Percentiles rank a stretch among this genome's conserved stretches.
Conservation (phyloP, 2,888 invertebrate genomes). For the Geophilus truncorum region DNA sequence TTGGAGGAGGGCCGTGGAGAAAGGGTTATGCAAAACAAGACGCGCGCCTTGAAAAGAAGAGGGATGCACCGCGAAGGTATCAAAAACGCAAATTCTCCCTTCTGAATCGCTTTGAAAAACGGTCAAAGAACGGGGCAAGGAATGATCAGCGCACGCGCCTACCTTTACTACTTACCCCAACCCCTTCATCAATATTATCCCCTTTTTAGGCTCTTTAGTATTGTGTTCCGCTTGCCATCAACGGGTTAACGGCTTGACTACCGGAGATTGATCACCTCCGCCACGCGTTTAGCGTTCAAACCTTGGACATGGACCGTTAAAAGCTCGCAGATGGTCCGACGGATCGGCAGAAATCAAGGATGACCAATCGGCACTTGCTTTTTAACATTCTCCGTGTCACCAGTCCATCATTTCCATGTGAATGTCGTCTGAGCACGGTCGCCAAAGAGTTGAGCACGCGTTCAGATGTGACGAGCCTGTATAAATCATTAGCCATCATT, state of each 20-base stretch:
- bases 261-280: constrained; percentile 14
- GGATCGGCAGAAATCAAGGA: not conserved
- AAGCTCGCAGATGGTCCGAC: not conserved
- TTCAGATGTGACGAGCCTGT: constrained; percentile 9
- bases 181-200: constrained; percentile 1
- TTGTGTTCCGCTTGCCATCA: constrained; percentile 19
- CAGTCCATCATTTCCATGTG: constrained; percentile 8
- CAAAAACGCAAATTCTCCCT: not conserved
- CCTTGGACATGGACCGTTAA: not conserved
- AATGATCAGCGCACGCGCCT: not conserved
- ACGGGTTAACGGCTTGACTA: constrained; percentile 17
- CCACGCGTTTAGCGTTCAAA: not conserved
- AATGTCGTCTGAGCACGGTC: not conserved
- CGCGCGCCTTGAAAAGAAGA: constrained; percentile 20
- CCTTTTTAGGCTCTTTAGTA: not conserved
- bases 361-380: not conserved
- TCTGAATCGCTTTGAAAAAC: not conserved
- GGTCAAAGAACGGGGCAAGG: not conserved
- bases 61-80: not conserved
- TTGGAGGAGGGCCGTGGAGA: constrained; percentile 21
- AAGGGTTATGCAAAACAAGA: constrained; percentile 27
- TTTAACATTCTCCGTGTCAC: constrained; percentile 15
- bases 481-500: constrained; percentile 18
- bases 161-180: not conserved
- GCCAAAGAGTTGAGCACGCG: constrained; percentile 18